Base-by-base conservation (phyloP, 2,888 invertebrate genomes). In the Vanessa cardui region DNA sequence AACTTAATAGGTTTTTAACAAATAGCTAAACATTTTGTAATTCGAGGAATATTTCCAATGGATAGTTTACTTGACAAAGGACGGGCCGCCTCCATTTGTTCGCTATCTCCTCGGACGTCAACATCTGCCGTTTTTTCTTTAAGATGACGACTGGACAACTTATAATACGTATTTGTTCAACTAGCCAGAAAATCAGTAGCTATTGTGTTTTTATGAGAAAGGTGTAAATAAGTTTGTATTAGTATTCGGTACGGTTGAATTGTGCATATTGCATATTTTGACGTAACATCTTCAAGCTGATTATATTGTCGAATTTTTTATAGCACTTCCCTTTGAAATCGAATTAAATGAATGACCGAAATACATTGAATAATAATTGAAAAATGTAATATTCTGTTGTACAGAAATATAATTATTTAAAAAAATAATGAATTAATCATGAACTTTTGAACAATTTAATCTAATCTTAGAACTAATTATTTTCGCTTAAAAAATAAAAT, bases 1-100 rank as follows among this genome's bases (percentile, higher is more conserved):
- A 88, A 86, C 89, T 85, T 90, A 92, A 92, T 92, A 86, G 88
- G 87, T 89, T 81, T 91, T 89, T 91, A 90, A 92, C 92, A 92
- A 92, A 92, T 92, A 90, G 87, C 89, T 89, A 92, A 92, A 88
- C 88, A 88, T 89, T 92, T 88, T 56, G 88, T 88, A 85, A 91
- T 92, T 91, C 92, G 88, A 80, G 79, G 91, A 92, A 92, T 84
- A 85, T 85, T 82, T 86, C 87, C 83, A 89, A 90, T 87, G 83
- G 87, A 82, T 86, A 86, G 88, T 89, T 88, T 86, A 82, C 79
- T 84, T 84, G 86, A 92, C 90, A 91, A 92, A 84, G 77, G 86
- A 82, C 77, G 81, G 80, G 84, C 84, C 83, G 85, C 79, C 83
- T 78, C 75, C 80, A 81, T 90, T 90, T 91, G 92, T 86, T 88